Base-by-base conservation (phyloP, 1,140 invertebrate genomes). In the Elymnias hypermnestra region DNA sequence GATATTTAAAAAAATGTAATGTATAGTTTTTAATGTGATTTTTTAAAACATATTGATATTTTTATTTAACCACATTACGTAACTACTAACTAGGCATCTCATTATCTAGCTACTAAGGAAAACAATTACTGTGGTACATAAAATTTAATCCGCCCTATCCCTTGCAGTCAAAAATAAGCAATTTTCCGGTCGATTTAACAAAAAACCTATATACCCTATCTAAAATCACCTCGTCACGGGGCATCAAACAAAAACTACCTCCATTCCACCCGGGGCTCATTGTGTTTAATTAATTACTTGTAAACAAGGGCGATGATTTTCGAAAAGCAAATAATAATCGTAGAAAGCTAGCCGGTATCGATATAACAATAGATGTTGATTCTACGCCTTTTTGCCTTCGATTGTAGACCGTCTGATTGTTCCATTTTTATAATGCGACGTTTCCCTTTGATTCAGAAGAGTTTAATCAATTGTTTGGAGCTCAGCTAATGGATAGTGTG, bases 241-340 rank as follows among this genome's bases (percentile, higher is more conserved):
- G 38, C 8, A 38, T 41, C 36, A 17, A 44, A 45, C 33, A 43
- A 52, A 39, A 59, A 52, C 46, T 25, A 21, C 37, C 37, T 28
- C 48, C 35, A 26, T 23, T 41, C 46, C 53, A 42, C 33, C 60
- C 56, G 57, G 44, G 57, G 61, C 65, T 70, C 76, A 73, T 74
- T 79, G 69, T 69, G 54, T 68, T 57, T 83, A 81, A 81, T 83
- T 83, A 83, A 83, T 83, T 79, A 83, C 63, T 68, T 72, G 66
- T 75, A 83, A 83, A 83, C 78, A 78, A 78, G 78, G 65, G 57
- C 70, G 72, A 79, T 83, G 76, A 81, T 78, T 73, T 69, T 81
- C 69, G 63, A 78, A 83, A 83, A 72, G 70, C 72, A 83, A 83
- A 78, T 76, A 78, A 64, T 68, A 77, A 63, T 65, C 49, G 70